These are phyloP conservation scores for Sinocyclocheilus grahami DNA, from an alignment of 2,113 vertebrate genomes.

Conservation along the genomic window DNA sequence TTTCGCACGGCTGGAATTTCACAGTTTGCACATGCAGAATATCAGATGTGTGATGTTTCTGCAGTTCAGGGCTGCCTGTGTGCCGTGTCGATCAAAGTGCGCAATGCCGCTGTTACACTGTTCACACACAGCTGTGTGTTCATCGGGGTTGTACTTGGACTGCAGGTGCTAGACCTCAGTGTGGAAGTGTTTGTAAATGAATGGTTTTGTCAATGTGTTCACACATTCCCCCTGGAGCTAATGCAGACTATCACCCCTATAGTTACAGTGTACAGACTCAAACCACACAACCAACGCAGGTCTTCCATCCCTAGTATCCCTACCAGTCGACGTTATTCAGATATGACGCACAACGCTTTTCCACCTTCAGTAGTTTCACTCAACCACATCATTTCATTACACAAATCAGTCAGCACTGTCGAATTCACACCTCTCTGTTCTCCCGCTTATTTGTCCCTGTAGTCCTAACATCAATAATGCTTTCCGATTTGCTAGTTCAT, in stretches of 20 bases:
- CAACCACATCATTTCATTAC: slow-evolving; percentile 12
- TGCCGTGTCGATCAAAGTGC: slow-evolving; percentile 66
- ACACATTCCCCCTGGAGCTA: slow-evolving; percentile 68
- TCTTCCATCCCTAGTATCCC: background rate
- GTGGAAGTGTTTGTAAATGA: slow-evolving; percentile 71
- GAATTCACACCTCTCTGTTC: slow-evolving; percentile 30
- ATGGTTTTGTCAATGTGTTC: slow-evolving; percentile 74
- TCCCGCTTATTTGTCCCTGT: slow-evolving; percentile 27
- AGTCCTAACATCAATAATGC: slow-evolving; percentile 25
- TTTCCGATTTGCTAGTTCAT: background rate
- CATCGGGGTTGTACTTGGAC: slow-evolving; percentile 63
- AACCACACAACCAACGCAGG: slow-evolving; percentile 27
- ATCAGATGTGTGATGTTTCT: slow-evolving; percentile 68
- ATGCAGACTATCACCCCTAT: slow-evolving; percentile 44
- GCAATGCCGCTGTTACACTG: slow-evolving; percentile 40
- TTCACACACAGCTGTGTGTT: slow-evolving; percentile 67
- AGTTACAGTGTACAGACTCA: slow-evolving; percentile 8
- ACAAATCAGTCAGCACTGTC: slow-evolving; percentile 19
- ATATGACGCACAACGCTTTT: slow-evolving; percentile 11
- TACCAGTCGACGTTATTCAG: slow-evolving; percentile 29
- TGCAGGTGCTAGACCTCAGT: slow-evolving; percentile 67
- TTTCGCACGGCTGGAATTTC: slow-evolving; percentile 71
- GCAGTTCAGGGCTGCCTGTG: slow-evolving; percentile 62
- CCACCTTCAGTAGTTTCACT: slow-evolving; percentile 23
- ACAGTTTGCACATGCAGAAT: slow-evolving; percentile 73